Conservation (phyloP, 2,113 vertebrate genomes). For the Zosterops lateralis region DNA sequence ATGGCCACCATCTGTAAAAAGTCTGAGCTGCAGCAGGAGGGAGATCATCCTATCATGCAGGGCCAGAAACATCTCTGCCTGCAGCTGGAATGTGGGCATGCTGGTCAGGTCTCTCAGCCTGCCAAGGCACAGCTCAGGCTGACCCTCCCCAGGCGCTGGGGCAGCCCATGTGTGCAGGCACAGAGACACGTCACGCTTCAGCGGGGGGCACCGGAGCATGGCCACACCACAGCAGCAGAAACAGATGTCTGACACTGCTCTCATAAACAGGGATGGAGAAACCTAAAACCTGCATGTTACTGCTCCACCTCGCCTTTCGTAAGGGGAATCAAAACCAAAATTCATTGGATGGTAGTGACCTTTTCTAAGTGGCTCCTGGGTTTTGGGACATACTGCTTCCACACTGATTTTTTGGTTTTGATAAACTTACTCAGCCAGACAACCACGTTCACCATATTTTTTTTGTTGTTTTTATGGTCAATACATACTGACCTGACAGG, state of each 20-base stretch:
- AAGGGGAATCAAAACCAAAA: background rate
- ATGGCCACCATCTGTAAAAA: background rate
- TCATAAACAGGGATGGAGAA: background rate
- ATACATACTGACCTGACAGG: background rate
- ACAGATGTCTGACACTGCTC: background rate
- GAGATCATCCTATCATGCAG: background rate
- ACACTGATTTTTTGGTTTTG: background rate
- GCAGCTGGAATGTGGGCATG: rapidly evolving
- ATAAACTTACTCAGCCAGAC: background rate
- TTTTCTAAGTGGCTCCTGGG: background rate
- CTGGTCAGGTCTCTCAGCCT: background rate
- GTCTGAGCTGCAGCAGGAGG: background rate
- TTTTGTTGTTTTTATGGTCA: background rate
- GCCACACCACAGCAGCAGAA: background rate
- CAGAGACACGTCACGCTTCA: background rate
- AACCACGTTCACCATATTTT: background rate
- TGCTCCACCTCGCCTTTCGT: background rate
- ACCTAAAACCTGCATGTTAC: background rate
- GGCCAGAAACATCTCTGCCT: background rate
- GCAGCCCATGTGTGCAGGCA: background rate
- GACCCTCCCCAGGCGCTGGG: rapidly evolving
- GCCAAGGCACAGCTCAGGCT: background rate
- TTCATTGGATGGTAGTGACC: rapidly evolving
- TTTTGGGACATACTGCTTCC: background rate
- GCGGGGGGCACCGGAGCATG: background rate